Evolutionary conservation across 2,797 vertebrate genomes (phyloP), one percentile per base, ranked within the genome.

Genomic region (Podarcis siculus): DNA sequence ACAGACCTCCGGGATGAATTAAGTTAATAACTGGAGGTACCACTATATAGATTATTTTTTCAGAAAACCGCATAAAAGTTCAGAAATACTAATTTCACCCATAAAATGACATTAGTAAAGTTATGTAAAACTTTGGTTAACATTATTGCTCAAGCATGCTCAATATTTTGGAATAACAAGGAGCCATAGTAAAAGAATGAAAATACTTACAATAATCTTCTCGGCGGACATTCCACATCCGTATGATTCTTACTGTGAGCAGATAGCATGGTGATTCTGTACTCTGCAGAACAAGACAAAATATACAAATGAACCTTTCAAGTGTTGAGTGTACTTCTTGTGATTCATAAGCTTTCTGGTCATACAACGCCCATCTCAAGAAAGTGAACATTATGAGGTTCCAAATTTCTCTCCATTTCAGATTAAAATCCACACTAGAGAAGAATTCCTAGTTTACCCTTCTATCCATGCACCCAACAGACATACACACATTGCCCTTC

Each of bases 221-320:
- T 72, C 89, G 96, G 45, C 23, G 86, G 86, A 94, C 73, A 1
- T 96, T 95, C 86, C 72, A 96, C 93, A 97, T 96, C 83, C 90
- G 89, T 85, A 98, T 94, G 89, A 98, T 87, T 92, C 92, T 97
- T 92, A 98, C 97, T 69, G 97, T 97, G 61, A 98, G 93, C 88
- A 96, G 61, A 72, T 94, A 93, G 82, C 97, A 97, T 77, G 95
- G 93, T 45, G 93, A 92, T 0, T 32, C 77, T 79, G 73, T 89
- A 27, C 93, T 89, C 92, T 95, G 92, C 42, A 83, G 90, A 58
- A 91, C n/a, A 82, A 93, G 8, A 80, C 83, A 58, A 87, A 21
- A 88, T 0, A 81, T 35, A 5, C 2, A n/a, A 13, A 25, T 55
- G 8, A 83, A 49, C 55, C 76, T 92, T 90, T 79, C 85, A n/a